Base-by-base conservation (phyloP, 1,140 invertebrate genomes). In the Trypoxylus dichotomus region DNA sequence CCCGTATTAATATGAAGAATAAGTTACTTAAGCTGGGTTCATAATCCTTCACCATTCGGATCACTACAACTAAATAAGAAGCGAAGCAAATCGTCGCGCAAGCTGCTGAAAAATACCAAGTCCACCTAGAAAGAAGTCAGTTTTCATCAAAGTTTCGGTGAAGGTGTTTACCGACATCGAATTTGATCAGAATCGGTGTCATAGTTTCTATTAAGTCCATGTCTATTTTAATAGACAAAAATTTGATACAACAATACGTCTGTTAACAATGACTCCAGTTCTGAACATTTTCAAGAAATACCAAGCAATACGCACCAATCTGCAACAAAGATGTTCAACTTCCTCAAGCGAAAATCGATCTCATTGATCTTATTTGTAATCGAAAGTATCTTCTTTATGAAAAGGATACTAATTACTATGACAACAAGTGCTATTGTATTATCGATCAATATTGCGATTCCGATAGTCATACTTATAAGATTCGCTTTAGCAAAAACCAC, bases 271-370 rank as follows among this genome's bases (percentile, higher is more conserved):
- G n/a, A n/a, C n/a, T n/a, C n/a, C n/a, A n/a, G n/a, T n/a, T n/a
- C n/a, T n/a, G n/a, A n/a, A n/a, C n/a, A n/a, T n/a, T n/a, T n/a
- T 8, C 5, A 1, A 5, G 32, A 5, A 6, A 6, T n/a, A n/a
- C n/a, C n/a, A n/a, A n/a, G n/a, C n/a, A 0, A 63, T 25, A 63
- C 60, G 8, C 77, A 81, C 81, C 77, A 78, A 73, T 81, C 79
- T 32, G 27, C 24, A 7, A 80, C 37, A 78, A 77, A 78, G 13
- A 79, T 37, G 13, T 76, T 58, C 58, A 82, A 78, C 72, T 27
- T 63, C 63, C 79, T 76, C 72, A 82, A 77, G 25, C 54, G 29
- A 13, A 77, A 47, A 78, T 82, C 81, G 37, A 80, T 77, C 15
- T 79, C 77, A 7, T 82, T n/a, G 5, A 82, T 73, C 27, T 71